phyloP scores from a whole-genome alignment of 2,797 vertebrate species.

The Discoglossus pictus region DNA sequence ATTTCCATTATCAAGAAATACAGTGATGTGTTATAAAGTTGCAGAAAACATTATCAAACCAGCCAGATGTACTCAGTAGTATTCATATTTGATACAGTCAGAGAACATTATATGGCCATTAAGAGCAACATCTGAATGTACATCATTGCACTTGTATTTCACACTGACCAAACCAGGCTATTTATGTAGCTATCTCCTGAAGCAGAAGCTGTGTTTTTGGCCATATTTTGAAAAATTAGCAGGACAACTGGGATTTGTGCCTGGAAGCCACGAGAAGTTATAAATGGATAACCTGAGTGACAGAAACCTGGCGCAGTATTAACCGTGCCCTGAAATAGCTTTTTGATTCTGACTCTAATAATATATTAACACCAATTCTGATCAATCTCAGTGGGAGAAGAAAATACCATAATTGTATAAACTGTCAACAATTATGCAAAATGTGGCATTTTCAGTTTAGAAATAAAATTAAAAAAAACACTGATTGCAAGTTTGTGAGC shows the following conservation, averaged over 20 bases:
- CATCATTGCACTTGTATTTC: slow-evolving; percentile 7
- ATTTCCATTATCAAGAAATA: too few relatives aligned
- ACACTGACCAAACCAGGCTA: slow-evolving; percentile 16
- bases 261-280: not conserved
- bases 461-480: too few relatives aligned
- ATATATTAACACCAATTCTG: slow-evolving; percentile 7
- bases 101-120: not conserved
- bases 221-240: slow-evolving; percentile 18
- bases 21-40: not conserved
- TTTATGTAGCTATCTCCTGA: slow-evolving; percentile 21
- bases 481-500: too few relatives aligned
- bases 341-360: slow-evolving; percentile 10
- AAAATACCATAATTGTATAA: too few relatives aligned
- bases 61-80: not conserved
- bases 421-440: too few relatives aligned
- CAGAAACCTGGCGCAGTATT: slow-evolving; percentile 27
- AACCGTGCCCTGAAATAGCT: slow-evolving; percentile 4
- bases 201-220: slow-evolving; percentile 34
- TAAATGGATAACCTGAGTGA: slow-evolving; percentile 16
- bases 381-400: not conserved
- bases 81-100: not conserved
- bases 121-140: slow-evolving; percentile 1
- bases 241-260: slow-evolving; percentile 32
- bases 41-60: not conserved
- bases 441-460: too few relatives aligned